Percentiles rank a stretch among this genome's conserved stretches.
Evolutionary conservation across 2,888 invertebrate genomes (phyloP).

Genomic region (Macaria notata): DNA sequence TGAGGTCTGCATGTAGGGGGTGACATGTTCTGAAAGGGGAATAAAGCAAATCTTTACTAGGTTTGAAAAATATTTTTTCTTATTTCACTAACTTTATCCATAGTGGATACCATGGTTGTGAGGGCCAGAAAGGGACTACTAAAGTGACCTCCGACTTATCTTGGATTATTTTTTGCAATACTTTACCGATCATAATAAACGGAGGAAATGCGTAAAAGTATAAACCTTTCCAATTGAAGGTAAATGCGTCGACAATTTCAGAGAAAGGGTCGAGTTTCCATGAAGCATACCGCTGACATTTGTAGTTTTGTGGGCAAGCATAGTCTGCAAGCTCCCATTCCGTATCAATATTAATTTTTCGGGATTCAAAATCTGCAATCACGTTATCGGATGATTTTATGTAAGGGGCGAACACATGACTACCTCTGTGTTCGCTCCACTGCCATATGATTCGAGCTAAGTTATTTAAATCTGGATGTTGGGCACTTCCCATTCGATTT

Average conservation of each 20-base stretch:
- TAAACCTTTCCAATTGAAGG: constrained; percentile 2
- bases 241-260: constrained; percentile 9
- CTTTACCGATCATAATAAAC: constrained; percentile 17
- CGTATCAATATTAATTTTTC: constrained; percentile 17
- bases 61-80: constrained; percentile 9
- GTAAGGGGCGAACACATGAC: constrained; percentile 19
- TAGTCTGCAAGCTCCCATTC: constrained; percentile 22
- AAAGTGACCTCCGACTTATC: constrained; percentile 23
- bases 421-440: constrained; percentile 25
- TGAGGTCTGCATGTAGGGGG: constrained; percentile 17
- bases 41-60: constrained; percentile 9
- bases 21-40: constrained; percentile 21
- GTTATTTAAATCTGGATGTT: constrained; percentile 24
- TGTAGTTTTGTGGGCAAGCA: constrained; percentile 8
- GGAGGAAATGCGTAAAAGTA: constrained; percentile 18
- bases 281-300: constrained; percentile 6
- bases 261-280: constrained; percentile 13
- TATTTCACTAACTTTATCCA: constrained; percentile 8
- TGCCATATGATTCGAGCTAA: constrained; percentile 22
- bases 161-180: constrained; percentile 16
- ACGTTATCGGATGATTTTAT: constrained; percentile 10
- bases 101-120: constrained; percentile 26
- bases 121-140: constrained; percentile 26
- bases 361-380: constrained; percentile 21
- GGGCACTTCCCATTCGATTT: constrained; percentile 26